Conservation (phyloP, 1,140 invertebrate genomes). For the Drosophila pectinifera region DNA sequence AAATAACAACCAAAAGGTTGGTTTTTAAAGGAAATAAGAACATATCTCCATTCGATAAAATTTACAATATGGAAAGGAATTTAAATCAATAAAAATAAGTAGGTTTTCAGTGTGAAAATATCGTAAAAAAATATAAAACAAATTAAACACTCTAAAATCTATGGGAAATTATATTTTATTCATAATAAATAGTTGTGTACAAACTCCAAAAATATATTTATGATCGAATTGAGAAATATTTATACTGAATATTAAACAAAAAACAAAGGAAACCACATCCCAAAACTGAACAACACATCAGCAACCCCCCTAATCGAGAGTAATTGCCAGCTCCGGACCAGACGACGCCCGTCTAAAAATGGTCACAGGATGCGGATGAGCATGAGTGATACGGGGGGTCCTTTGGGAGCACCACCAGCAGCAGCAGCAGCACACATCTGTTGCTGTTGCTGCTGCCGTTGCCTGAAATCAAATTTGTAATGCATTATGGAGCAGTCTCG, state of each 20-base stretch:
- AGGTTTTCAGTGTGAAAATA: too few relatives aligned
- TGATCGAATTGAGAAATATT: too few relatives aligned
- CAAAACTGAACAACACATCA: slow-evolving; percentile 1
- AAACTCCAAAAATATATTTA: too few relatives aligned
- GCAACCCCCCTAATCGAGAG: slow-evolving; percentile 10
- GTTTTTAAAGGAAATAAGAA: too few relatives aligned
- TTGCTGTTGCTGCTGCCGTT: slow-evolving; percentile 42
- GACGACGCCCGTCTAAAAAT: slow-evolving; percentile 51
- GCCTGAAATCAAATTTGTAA: slow-evolving; percentile 68
- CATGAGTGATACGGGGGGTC: slow-evolving; percentile 28
- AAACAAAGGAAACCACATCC: not conserved
- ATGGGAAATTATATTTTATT: too few relatives aligned
- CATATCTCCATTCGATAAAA: too few relatives aligned
- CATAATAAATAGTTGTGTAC: not conserved
- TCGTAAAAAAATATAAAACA: too few relatives aligned
- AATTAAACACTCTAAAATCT: too few relatives aligned
- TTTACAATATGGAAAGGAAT: too few relatives aligned
- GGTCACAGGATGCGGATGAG: slow-evolving; percentile 56
- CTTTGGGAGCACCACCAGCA: slow-evolving; percentile 50
- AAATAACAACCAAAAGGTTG: too few relatives aligned
- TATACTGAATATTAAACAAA: not conserved
- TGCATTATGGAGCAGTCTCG: slow-evolving; percentile 73
- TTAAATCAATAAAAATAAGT: too few relatives aligned
- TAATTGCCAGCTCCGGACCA: slow-evolving; percentile 10
- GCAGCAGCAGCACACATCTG: slow-evolving; percentile 27